phyloP scores from a whole-genome alignment of 2,797 vertebrate species.

The Neoniphon sammara region DNA sequence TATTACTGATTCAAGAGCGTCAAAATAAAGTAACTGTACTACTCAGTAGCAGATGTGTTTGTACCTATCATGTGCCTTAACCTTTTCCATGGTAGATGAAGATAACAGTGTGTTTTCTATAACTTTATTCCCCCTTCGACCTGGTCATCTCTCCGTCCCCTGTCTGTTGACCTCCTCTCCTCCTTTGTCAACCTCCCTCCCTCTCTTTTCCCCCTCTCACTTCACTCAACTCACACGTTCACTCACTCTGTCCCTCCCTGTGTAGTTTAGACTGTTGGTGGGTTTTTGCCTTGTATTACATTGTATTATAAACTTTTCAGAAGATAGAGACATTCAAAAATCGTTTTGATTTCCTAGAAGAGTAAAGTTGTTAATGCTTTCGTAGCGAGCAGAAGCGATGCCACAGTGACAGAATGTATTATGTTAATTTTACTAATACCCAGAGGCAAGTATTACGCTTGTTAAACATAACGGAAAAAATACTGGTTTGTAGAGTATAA shows the following conservation, averaged over 20 bases:
- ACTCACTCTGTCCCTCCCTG: slow-evolving; percentile 67
- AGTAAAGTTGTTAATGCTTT: slow-evolving; percentile 85
- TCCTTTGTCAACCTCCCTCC: slow-evolving; percentile 52
- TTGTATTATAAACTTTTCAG: slow-evolving; percentile 91
- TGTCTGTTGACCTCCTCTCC: not conserved
- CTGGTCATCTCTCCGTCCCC: slow-evolving; percentile 51
- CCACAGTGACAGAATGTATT: slow-evolving; percentile 94
- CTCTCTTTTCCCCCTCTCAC: slow-evolving; percentile 4
- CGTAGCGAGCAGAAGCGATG: slow-evolving; percentile 84
- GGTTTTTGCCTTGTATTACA: slow-evolving; percentile 91
- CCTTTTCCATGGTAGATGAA: slow-evolving; percentile 94
- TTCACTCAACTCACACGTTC: slow-evolving; percentile 51
- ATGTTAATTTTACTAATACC: slow-evolving; percentile 94
- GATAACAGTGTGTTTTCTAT: slow-evolving; percentile 89
- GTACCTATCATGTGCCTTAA: slow-evolving; percentile 99
- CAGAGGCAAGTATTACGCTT: slow-evolving; percentile 91
- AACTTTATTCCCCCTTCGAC: slow-evolving; percentile 73
- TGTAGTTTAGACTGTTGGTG: slow-evolving; percentile 90
- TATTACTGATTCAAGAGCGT: slow-evolving; percentile 81
- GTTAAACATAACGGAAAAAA: slow-evolving; percentile 87
- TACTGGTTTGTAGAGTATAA: slow-evolving; percentile 95
- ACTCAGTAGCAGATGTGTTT: slow-evolving; percentile 94
- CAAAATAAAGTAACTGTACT: slow-evolving; percentile 85
- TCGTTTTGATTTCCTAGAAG: slow-evolving; percentile 84
- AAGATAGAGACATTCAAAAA: slow-evolving; percentile 79